Evolutionary conservation across 2,113 vertebrate species (phyloP).

Genomic region (Lycocorax pyrrhopterus): DNA sequence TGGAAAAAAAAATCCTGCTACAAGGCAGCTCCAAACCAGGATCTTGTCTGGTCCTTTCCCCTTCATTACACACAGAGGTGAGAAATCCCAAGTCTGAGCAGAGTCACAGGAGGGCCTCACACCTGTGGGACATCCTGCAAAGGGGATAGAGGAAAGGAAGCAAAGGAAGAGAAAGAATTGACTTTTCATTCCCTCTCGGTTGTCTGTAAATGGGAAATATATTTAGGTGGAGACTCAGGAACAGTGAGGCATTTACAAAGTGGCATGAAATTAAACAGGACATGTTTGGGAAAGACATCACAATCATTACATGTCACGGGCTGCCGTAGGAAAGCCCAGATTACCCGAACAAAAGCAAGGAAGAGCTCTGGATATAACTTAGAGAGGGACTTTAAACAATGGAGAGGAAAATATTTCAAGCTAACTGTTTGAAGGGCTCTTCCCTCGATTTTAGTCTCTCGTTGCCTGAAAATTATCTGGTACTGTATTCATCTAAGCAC

Average conservation of each 20-base stretch:
- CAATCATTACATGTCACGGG: constrained; percentile 14
- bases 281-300: background rate
- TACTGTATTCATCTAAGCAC: constrained; percentile 63
- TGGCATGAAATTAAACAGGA: constrained; percentile 33
- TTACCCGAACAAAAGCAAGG: constrained; percentile 2
- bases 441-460: background rate
- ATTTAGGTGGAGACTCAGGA: background rate
- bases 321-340: background rate
- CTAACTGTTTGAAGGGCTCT: background rate
- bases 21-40: background rate
- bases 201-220: background rate
- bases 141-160: too few species aligned
- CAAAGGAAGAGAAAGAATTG: background rate
- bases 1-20: background rate
- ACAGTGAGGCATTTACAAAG: background rate
- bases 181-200: background rate
- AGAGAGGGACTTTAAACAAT: background rate
- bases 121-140: background rate
- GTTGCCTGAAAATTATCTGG: constrained; percentile 46
- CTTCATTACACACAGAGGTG: background rate
- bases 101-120: background rate
- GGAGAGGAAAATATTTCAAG: background rate
- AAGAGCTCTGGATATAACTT: background rate
- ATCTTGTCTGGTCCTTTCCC: background rate
- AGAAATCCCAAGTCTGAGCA: background rate